These are phyloP conservation scores for Orthonychiurus folsomi DNA, from an alignment of 2,888 invertebrate genomes.

Conservation along the genomic window DNA sequence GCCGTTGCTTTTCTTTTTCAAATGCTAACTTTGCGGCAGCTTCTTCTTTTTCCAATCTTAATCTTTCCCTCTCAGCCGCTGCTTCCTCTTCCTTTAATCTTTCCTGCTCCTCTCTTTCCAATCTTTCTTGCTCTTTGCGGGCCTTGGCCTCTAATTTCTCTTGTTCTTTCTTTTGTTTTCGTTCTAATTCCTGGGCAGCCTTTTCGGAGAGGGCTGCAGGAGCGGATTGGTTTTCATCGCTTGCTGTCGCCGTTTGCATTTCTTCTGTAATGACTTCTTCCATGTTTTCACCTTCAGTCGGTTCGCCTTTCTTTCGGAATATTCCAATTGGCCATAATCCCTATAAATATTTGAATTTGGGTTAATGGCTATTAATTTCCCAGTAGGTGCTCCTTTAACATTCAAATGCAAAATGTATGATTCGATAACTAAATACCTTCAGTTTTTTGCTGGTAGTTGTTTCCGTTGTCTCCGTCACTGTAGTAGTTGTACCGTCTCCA, in stretches of 20 bases:
- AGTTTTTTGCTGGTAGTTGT: background rate
- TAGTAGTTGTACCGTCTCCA: background rate
- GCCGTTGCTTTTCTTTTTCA: background rate
- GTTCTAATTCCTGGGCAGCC: background rate
- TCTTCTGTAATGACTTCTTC: background rate
- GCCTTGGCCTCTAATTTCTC: background rate
- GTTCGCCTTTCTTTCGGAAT: background rate
- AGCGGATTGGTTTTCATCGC: background rate
- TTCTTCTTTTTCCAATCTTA: background rate
- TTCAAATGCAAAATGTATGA: no score
- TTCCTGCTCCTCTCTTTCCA: background rate
- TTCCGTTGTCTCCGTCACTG: background rate
- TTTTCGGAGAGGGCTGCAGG: background rate
- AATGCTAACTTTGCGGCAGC: background rate
- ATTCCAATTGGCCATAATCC: background rate
- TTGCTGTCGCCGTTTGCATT: background rate
- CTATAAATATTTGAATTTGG: no score
- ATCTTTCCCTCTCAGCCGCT: background rate
- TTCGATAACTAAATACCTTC: no score
- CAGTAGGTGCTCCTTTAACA: no score
- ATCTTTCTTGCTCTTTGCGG: background rate
- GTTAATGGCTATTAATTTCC: no score
- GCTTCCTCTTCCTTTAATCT: background rate
- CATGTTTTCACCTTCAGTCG: background rate
- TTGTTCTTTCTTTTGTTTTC: background rate